Evolutionary conservation across 2,888 invertebrate species (phyloP).

Genomic region (Pomacea canaliculata): DNA sequence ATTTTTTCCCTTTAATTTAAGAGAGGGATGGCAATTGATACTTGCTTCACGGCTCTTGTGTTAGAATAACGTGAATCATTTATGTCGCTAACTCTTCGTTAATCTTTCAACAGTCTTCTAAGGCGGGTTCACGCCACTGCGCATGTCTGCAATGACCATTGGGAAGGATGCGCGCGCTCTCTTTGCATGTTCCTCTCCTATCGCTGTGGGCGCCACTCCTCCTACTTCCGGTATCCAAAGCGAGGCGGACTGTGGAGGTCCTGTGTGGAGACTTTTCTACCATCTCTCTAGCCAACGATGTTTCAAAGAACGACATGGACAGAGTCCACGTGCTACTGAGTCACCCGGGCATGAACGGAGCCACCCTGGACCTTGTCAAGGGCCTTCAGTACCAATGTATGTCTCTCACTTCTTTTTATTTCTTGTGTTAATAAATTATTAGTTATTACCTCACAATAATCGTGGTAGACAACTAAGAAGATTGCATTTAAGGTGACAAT

Average conservation of each 20-base stretch:
- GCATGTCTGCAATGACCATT: constrained; percentile 17
- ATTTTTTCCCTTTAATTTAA: no score
- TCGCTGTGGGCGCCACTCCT: constrained; percentile 9
- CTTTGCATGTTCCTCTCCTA: constrained; percentile 20
- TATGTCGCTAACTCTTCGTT: no score
- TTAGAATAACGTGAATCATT: no score
- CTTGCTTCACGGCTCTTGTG: no score
- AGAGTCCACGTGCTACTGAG: constrained; percentile 2
- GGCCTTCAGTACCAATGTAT: constrained; percentile 7
- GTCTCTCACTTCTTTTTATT: not conserved
- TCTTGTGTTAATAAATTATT: not conserved
- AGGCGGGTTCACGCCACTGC: not conserved
- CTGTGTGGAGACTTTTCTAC: constrained; percentile 12
- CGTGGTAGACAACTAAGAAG: no score
- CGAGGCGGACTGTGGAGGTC: not conserved
- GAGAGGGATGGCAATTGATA: no score
- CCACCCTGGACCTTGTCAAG: constrained; percentile 1
- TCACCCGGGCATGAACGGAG: constrained; percentile 16
- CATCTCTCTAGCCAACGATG: not conserved
- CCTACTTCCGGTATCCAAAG: constrained; percentile 2
- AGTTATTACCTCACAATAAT: no score
- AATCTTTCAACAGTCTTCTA: not conserved
- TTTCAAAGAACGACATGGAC: not conserved
- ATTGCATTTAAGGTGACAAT: no score
- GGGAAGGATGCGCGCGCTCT: constrained; percentile 14